Percentiles rank a stretch among this genome's conserved stretches.
These are phyloP conservation scores for Neodiprion fabricii DNA, from an alignment of 1,140 invertebrate genomes.

Conservation along the genomic window DNA sequence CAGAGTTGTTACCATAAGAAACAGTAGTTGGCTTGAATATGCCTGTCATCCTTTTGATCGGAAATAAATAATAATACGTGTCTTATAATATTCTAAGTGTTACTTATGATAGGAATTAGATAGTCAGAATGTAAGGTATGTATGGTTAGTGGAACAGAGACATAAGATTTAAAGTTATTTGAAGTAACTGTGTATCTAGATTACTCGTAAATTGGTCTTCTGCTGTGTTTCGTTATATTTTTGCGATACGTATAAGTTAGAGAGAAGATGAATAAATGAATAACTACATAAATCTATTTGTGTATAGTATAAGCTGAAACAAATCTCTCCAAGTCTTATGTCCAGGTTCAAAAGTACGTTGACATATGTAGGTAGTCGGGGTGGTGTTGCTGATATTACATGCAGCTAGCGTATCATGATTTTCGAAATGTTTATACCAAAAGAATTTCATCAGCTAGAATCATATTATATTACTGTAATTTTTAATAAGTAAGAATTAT, in stretches of 20 bases:
- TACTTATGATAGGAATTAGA: conserved; percentile 13
- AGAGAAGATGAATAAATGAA: neutral
- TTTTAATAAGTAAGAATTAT: too few relatives aligned
- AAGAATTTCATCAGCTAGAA: too few relatives aligned
- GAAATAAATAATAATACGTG: conserved; percentile 13
- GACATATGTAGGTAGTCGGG: too few relatives aligned
- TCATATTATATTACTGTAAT: too few relatives aligned
- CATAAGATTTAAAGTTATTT: conserved; percentile 7
- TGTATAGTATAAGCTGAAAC: conserved; percentile 10
- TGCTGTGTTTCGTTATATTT: conserved; percentile 3
- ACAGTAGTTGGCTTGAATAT: neutral
- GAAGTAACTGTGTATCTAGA: conserved; percentile 9
- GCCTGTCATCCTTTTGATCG: conserved; percentile 6
- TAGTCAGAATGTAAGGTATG: neutral
- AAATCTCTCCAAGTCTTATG: neutral
- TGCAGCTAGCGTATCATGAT: too few relatives aligned
- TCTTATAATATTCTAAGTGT: conserved; percentile 18
- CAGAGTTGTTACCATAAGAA: too few relatives aligned
- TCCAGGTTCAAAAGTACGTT: too few relatives aligned
- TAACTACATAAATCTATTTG: conserved; percentile 16
- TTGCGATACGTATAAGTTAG: neutral
- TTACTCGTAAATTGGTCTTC: conserved; percentile 20
- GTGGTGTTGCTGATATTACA: too few relatives aligned
- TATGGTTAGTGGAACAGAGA: neutral
- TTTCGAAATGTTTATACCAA: too few relatives aligned